These are phyloP conservation scores for Malurus splendens DNA, from an alignment of 2,797 vertebrate genomes.

Conservation along the genomic window DNA sequence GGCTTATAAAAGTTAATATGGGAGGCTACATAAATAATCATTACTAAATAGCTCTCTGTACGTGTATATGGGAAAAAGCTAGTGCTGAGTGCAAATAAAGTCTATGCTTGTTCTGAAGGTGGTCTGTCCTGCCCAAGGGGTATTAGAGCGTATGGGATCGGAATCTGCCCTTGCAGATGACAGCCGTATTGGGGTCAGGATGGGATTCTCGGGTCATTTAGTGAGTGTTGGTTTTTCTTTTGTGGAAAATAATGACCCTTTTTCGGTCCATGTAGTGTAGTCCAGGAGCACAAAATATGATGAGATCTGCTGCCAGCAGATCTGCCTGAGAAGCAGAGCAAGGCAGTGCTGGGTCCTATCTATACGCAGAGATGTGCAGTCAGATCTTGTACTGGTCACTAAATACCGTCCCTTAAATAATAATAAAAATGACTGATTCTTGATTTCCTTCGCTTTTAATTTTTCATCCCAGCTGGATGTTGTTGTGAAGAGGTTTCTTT, in stretches of 20 bases:
- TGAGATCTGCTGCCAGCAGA: background rate
- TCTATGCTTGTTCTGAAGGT: background rate
- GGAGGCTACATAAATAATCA: background rate
- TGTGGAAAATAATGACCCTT: background rate
- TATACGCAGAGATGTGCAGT: background rate
- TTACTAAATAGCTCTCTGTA: background rate
- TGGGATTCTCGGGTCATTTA: background rate
- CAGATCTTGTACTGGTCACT: background rate
- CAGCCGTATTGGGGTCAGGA: background rate
- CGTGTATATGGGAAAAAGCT: background rate
- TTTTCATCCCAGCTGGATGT: background rate
- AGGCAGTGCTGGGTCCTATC: background rate
- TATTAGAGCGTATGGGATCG: background rate
- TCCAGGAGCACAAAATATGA: fast-evolving
- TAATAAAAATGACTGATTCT: fast-evolving
- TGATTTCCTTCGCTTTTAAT: background rate
- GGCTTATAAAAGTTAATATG: conserved; percentile 1
- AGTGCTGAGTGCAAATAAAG: background rate
- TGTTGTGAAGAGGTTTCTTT: background rate
- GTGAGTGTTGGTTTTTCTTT: background rate
- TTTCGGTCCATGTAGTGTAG: background rate
- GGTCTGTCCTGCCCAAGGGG: background rate
- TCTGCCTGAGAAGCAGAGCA: background rate
- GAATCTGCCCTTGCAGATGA: background rate
- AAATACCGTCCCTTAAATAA: background rate